Evolutionary conservation across 2,113 vertebrate genomes (phyloP), one percentile per base, ranked within the genome.

Genomic region (Actinemys pallida): DNA sequence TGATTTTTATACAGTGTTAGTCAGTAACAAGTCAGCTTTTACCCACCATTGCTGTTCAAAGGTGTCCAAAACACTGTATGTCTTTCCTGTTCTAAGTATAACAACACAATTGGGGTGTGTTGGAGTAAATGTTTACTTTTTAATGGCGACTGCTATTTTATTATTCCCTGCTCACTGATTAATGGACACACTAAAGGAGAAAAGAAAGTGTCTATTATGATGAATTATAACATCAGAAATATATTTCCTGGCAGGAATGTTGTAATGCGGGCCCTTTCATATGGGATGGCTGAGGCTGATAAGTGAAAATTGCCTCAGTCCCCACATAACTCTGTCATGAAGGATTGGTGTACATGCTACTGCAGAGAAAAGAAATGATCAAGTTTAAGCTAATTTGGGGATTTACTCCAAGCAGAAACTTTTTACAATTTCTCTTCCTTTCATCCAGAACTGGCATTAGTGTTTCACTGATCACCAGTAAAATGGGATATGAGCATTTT

Each of bases 361-460:
- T 0, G 7, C 8, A 84, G 92, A 95, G 49, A 24, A 84, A 79
- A 65, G 29, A 81, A 93, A 75, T 69, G 49, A 47, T 80, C 39
- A 88, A 8, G 29, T 17, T 56, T 52, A 8, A 2, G 84, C 3
- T 9, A 81, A 52, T 13, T 35, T 89, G 78, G 79, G 57, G 1
- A 59, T 83, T 90, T 5, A 54, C 4, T 94, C 89, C 20, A 29
- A 88, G 76, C 22, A 88, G 53, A 56, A 59, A 7, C 52, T 87
- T 90, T 27, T 65, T 81, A 90, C 94, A 90, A 17, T 19, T 20
- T 6, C 85, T 12, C 47, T 62, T 90, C 78, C 85, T 90, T 4
- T 84, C 29, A 72, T 81, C 5, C 90, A 27, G 88, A 13, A 52
- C 3, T 75, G 29, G 8, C 2, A 1, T 45, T n/a, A 3, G 45